These are phyloP conservation scores for Melipona beecheii DNA, from an alignment of 2,888 invertebrate genomes.

Conservation along the genomic window DNA sequence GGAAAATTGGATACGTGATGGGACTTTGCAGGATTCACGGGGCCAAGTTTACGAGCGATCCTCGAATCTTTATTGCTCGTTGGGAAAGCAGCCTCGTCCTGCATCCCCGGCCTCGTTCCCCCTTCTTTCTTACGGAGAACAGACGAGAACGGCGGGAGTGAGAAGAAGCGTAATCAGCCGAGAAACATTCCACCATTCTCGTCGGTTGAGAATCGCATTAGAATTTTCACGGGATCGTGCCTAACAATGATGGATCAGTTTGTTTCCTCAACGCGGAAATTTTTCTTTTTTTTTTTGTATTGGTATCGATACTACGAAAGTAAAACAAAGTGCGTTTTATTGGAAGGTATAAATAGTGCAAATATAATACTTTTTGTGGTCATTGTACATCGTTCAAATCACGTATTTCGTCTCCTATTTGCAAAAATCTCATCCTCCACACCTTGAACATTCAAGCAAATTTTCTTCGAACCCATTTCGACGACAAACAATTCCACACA, in stretches of 20 bases:
- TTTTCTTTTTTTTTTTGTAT: background rate
- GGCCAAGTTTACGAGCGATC: slow-evolving; percentile 75
- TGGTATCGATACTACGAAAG: too few species aligned
- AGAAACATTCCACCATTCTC: slow-evolving; percentile 9
- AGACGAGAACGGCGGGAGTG: background rate
- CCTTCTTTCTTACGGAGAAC: slow-evolving; percentile 20
- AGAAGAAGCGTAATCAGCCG: slow-evolving; percentile 16
- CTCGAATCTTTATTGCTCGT: slow-evolving; percentile 65
- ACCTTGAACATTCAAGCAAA: too few species aligned
- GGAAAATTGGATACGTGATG: slow-evolving; percentile 83
- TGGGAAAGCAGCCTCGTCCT: slow-evolving; percentile 40
- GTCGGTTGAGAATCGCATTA: background rate
- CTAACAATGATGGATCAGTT: background rate
- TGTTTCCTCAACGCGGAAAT: background rate
- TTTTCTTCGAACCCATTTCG: too few species aligned
- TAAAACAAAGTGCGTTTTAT: too few species aligned
- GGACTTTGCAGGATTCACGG: slow-evolving; percentile 77
- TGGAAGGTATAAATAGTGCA: too few species aligned
- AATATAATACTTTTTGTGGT: too few species aligned
- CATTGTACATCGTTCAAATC: too few species aligned
- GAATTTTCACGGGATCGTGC: background rate
- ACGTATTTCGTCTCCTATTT: too few species aligned
- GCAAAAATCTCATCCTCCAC: too few species aligned
- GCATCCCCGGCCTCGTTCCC: slow-evolving; percentile 39
- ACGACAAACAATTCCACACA: too few species aligned